Conservation (phyloP, 1,140 invertebrate genomes). For the Drosophila nigrodunni region DNA sequence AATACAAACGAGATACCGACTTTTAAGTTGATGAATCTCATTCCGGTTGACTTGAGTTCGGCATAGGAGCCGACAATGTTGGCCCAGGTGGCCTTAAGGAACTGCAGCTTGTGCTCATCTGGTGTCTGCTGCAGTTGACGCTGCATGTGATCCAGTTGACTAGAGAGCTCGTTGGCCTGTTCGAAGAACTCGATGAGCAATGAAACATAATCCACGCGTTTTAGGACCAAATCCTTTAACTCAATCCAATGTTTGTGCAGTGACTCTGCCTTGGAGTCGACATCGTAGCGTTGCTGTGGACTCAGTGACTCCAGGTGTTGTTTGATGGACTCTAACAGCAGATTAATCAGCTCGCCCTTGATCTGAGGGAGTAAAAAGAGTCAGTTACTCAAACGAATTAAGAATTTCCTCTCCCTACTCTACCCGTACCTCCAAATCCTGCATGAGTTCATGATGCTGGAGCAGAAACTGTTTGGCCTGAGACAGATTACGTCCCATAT, state of each 20-base stretch:
- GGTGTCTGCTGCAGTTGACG: conserved; percentile 85
- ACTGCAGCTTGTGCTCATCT: conserved; percentile 86
- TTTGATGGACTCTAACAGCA: conserved; percentile 87
- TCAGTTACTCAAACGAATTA: background rate
- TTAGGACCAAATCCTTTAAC: conserved; percentile 88
- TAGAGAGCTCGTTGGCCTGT: conserved; percentile 88
- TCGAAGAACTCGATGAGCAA: conserved; percentile 91
- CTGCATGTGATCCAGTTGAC: conserved; percentile 89
- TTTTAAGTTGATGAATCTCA: conserved; percentile 88
- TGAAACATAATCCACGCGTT: conserved; percentile 88
- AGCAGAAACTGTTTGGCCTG: conserved; percentile 91
- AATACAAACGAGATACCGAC: conserved; percentile 60
- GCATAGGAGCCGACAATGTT: conserved; percentile 87
- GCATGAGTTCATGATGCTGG: conserved; percentile 90
- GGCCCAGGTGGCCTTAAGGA: conserved; percentile 88
- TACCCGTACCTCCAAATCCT: conserved; percentile 88
- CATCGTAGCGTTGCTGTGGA: conserved; percentile 88
- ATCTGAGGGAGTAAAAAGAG: conserved; percentile 85
- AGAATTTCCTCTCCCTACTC: background rate
- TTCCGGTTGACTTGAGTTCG: conserved; percentile 87
- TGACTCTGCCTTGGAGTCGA: conserved; percentile 87
- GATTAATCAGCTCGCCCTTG: conserved; percentile 89
- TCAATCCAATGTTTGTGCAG: conserved; percentile 88
- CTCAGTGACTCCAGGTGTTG: conserved; percentile 89
- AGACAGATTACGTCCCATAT: conserved; percentile 90